Evolutionary conservation across 1,140 invertebrate species (phyloP), one percentile per base, ranked within the genome.

Genomic region (Hirudo medicinalis): DNA sequence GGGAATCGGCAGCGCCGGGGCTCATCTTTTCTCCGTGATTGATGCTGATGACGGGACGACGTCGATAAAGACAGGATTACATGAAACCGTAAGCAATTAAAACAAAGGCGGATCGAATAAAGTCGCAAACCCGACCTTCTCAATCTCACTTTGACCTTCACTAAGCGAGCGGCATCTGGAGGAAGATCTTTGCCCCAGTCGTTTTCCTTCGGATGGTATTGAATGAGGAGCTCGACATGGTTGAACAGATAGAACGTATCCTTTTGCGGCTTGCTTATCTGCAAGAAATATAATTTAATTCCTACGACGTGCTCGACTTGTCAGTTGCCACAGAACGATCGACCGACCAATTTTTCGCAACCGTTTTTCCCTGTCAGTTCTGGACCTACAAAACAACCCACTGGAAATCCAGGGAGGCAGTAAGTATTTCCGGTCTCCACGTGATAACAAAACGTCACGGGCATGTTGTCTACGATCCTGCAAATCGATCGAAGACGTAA

Each of bases 361-460:
- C 75, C 76, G 71, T 79, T 68, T 68, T 68, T 68, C 8, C 86
- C 77, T 85, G 81, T 80, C 54, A 83, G 82, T 11, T 84, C 76
- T 75, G 86, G 84, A 74, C 85, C 83, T 54, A 88, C 85, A 81
- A 90, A 92, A 81, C 96, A 99, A n/a, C 96, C 96, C 88, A 98
- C 94, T 0, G 94, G 94, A 80, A 98, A 98, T 40, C 95, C 94
- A 71, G 90, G 92, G 63, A 89, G 91, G 80, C 95, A 98, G 82
- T 91, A 86, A 89, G 76, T 88, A 86, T 79, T 87, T 85, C 89
- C 87, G 77, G 87, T 85, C 72, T 85, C 87, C 79, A 88, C 86
- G 72, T 86, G 82, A 80, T 96, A 97, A 81, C 95, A 99, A 90
- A 91, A 97, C 0, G 94, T 86, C 15, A 87, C 80, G 0, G 87